Evolutionary conservation across 2,888 invertebrate species (phyloP), one percentile per base, ranked within the genome.

Genomic region (Nemapogon koenigi): DNA sequence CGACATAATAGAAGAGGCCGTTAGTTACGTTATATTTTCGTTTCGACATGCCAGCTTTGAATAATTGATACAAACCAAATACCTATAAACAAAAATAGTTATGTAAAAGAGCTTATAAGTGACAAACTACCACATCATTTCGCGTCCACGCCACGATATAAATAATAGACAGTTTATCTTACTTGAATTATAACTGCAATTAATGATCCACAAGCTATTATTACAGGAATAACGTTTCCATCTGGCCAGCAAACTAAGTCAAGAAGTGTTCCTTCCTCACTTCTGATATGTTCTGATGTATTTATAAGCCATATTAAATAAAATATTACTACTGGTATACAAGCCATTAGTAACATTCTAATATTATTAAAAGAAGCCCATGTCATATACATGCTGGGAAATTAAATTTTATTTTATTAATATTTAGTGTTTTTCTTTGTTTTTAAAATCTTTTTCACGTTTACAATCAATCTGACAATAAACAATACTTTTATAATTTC

Each of bases 201-300:
- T 35, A 71, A 47, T 16, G 75, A 62, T 16, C 65, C 69, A 48
- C 64, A 67, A 8, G 72, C 59, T 36, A 78, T 73, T 35, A 76
- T 62, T 39, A 73, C 75, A 10, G 76, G 76, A 39, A 78, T 78
- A 7, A 72, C 75, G 40, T 75, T 78, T 10, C 76, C 76, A 44
- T 78, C 76, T 10, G 76, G 76, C 76, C 76, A 78, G 43, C 76
- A 75, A 2, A 78, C 67, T 2, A 78, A 57, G 41, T 78, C 76
- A 37, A 78, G 45, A 31, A 78, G 49, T 4, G 69, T 60, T 11
- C 76, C 76, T 51, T 78, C 76, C 50, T 78, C 76, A 41, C 68
- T 73, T 11, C 76, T 57, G 42, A 78, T 70, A n/a, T 55, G 55
- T 53, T 76, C 76, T 4, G 76, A 75, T 11, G 73, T 72, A 43